phyloP scores from a whole-genome alignment of 1,140 invertebrate species.

The Pogonus chalceus region DNA sequence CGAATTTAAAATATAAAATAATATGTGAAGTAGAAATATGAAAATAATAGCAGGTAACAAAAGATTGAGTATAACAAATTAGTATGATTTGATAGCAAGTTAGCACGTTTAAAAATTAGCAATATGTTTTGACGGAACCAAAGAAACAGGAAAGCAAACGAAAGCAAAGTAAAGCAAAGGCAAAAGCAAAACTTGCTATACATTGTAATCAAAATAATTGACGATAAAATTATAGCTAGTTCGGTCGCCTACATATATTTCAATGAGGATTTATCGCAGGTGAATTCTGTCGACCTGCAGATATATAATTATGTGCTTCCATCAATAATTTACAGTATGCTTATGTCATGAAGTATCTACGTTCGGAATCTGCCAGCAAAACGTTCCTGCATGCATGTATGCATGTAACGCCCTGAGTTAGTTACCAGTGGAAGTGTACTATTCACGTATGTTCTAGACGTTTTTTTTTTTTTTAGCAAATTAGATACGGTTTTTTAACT shows the following conservation, averaged over 20 bases:
- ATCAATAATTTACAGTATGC: constrained; percentile 10
- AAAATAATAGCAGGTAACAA: too few species aligned
- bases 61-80: too few species aligned
- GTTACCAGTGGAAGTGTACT: too few species aligned
- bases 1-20: too few species aligned
- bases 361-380: neutral
- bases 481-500: too few species aligned
- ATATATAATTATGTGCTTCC: constrained; percentile 11
- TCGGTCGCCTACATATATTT: constrained; percentile 10
- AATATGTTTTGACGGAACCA: constrained; percentile 7
- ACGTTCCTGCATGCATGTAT: too few species aligned
- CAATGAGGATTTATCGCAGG: neutral
- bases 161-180: neutral
- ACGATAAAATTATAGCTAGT: constrained; percentile 11
- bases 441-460: too few species aligned
- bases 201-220: constrained; percentile 13
- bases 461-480: too few species aligned
- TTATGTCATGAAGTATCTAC: constrained; percentile 6
- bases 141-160: neutral
- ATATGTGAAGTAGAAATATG: too few species aligned
- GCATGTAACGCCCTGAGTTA: too few species aligned
- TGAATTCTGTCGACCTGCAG: constrained; percentile 4
- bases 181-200: neutral
- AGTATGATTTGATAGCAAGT: too few species aligned
- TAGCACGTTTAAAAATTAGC: too few species aligned